A percentile compares a stretch with the other conserved stretches of the same genome.
Conservation (phyloP, 1,140 invertebrate species). For the Venustaconcha ellipsiformis region DNA sequence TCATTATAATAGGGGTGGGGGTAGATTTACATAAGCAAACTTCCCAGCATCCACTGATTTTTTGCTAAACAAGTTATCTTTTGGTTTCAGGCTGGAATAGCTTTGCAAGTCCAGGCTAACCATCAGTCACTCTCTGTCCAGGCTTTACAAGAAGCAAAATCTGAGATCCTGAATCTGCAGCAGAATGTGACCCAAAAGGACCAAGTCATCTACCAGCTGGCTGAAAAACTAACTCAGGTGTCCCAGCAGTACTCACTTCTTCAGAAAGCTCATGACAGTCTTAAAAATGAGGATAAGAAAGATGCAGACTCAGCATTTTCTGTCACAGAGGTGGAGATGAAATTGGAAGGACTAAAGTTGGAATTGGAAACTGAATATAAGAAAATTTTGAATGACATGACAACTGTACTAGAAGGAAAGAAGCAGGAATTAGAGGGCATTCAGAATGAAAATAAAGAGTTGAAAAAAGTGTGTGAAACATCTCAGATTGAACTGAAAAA, state of each 20-base stretch:
- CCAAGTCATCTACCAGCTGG: slow-evolving; percentile 38
- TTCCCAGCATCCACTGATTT: too few species aligned
- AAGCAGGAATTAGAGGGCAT: too few species aligned
- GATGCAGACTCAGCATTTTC: not conserved
- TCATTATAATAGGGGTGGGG: too few species aligned
- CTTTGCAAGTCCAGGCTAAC: slow-evolving; percentile 42
- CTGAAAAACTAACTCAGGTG: slow-evolving; percentile 34
- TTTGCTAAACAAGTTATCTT: not conserved
- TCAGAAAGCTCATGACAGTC: not conserved
- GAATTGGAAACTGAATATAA: not conserved
- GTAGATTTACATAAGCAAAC: too few species aligned
- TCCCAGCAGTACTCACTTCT: slow-evolving; percentile 23
- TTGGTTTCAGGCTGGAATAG: slow-evolving; percentile 51
- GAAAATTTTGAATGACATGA: not conserved
- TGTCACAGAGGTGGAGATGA: not conserved
- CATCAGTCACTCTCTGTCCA: slow-evolving; percentile 41
- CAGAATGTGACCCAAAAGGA: slow-evolving; percentile 45
- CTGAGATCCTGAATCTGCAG: slow-evolving; percentile 46
- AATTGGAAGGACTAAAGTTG: not conserved
- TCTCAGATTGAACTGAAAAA: not conserved
- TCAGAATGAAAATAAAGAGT: too few species aligned
- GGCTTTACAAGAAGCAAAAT: slow-evolving; percentile 49
- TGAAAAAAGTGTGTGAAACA: too few species aligned
- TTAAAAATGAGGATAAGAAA: not conserved
- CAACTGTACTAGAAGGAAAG: too few species aligned